A percentile compares a stretch with the other conserved stretches of the same genome.
Conservation (phyloP, 2,797 vertebrate genomes). For the Coilia nasus region DNA sequence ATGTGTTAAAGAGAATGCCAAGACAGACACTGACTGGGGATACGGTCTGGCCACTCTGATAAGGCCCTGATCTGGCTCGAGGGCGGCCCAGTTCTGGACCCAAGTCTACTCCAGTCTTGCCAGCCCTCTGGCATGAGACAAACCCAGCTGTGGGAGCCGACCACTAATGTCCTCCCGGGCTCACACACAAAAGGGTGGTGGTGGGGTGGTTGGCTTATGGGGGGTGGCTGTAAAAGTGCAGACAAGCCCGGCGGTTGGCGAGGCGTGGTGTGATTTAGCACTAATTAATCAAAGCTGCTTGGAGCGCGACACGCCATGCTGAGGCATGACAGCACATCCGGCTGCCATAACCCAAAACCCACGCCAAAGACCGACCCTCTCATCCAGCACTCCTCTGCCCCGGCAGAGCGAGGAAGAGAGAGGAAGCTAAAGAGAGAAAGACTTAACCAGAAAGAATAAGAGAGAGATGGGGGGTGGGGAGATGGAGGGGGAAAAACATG, state of each 20-base stretch:
- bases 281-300: slow-evolving; percentile 41
- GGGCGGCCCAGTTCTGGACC: not conserved
- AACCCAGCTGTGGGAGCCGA: not conserved
- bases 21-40: no score
- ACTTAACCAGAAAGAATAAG: no score
- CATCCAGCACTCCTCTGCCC: no score
- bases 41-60: no score
- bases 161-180: not conserved
- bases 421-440: no score
- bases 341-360: not conserved
- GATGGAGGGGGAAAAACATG: not conserved
- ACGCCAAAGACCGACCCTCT: not conserved
- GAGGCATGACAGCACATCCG: not conserved
- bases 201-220: no score
- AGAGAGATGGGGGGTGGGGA: not conserved
- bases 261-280: slow-evolving; percentile 16
- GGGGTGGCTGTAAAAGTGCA: not conserved
- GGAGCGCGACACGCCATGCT: not conserved
- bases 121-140: not conserved
- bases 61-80: no score
- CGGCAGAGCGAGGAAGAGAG: no score
- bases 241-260: not conserved
- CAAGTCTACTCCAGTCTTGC: not conserved
- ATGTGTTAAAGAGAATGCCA: not conserved
- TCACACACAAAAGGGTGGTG: not conserved